Base-by-base conservation (phyloP, 1,140 invertebrate species). In the Andrena cerasifolii region DNA sequence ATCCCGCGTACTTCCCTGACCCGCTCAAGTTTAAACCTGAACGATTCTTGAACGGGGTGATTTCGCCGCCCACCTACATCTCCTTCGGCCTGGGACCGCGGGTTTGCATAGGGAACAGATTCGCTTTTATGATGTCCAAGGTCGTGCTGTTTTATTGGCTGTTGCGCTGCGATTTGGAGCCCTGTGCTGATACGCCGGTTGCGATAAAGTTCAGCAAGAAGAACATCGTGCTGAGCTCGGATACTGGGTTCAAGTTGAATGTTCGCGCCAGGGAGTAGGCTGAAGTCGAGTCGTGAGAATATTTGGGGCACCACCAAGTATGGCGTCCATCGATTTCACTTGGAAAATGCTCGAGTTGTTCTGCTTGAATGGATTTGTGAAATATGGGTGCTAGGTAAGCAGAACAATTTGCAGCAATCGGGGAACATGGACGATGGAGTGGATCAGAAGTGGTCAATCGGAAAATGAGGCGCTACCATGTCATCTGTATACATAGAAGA, bases 21-120 rank as follows among this genome's bases (percentile, higher is more conserved):
- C 95, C 96, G 0, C 87, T 95, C 3, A 89, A 86, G 24, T 95
- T 94, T 47, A 79, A 91, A 76, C 94, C 94, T 0, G 94, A 94
- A 56, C 84, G 94, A 59, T 95, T 94, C 59, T 62, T 89, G 1
- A 89, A 88, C 16, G 61, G 40, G 26, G 45, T 49, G 3, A 2
- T 80, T 1, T 65, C 62, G 43, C 40, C 49, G 8, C 14, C 12
- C 0, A 26, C 36, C 0, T 84, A 54, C 16, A 0, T 84, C 0
- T 73, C 83, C 0, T 84, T 84, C 14, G 83, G 83, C 2, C 12
- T 77, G 0, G 83, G 83, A 0, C 81, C 81, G 0, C 80, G 81
- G 43, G 77, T 83, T 40, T 84, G 83, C 14, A 83, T 86, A 47
- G 80, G 90, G 24, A 92, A 91, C 0, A 94, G 89, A 3, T 87